Percentiles rank a stretch among this genome's conserved stretches.
These are phyloP conservation scores for Rotaria magnacalcarata DNA, from an alignment of 2,888 invertebrate species.

Conservation along the genomic window DNA sequence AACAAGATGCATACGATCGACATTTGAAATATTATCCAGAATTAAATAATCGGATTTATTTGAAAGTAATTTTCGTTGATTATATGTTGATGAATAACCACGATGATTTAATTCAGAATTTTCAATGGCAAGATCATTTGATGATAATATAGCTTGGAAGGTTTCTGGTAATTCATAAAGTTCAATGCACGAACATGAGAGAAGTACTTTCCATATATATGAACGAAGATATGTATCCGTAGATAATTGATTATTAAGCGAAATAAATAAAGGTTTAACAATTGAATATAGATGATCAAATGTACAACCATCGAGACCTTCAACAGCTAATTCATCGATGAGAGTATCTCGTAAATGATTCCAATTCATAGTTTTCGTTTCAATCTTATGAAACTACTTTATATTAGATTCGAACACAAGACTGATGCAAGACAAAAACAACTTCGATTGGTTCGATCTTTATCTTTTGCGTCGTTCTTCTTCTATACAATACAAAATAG, in stretches of 20 bases:
- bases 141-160: not conserved
- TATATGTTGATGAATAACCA: constrained; percentile 24
- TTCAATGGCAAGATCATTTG: not conserved
- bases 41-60: not conserved
- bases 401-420: not conserved
- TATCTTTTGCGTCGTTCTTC: not conserved
- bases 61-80: not conserved
- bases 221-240: not conserved
- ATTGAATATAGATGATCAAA: constrained; percentile 12
- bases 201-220: constrained; percentile 18
- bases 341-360: not conserved
- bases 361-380: not conserved
- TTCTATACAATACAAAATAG: not conserved
- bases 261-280: not conserved
- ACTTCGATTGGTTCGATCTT: not conserved
- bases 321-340: constrained; percentile 22
- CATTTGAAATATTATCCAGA: not conserved
- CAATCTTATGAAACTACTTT: not conserved
- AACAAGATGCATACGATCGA: constrained; percentile 23
- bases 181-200: constrained; percentile 30
- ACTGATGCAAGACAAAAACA: not conserved
- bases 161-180: not conserved
- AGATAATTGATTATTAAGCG: not conserved
- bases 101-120: not conserved
- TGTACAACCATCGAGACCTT: constrained; percentile 35